A percentile compares a stretch with the other conserved stretches of the same genome.
Evolutionary conservation across 2,797 vertebrate genomes (phyloP).

Genomic region (Schizopygopsis pylzovi): DNA sequence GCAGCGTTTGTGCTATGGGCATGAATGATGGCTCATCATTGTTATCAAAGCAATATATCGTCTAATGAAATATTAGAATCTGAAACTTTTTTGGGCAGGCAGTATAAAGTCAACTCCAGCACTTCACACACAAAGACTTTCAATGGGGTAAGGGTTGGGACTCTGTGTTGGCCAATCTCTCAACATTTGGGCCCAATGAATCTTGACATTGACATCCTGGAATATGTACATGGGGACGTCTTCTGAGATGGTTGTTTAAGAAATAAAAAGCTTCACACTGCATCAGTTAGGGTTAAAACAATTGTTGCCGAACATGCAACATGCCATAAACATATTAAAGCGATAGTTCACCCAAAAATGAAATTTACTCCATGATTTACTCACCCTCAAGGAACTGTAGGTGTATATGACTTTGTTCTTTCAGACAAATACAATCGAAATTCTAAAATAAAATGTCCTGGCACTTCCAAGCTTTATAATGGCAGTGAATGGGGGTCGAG

Average conservation of each 20-base stretch:
- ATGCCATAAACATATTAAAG: neutral
- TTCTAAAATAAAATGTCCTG: too few species aligned
- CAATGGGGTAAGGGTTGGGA: neutral
- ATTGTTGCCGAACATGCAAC: neutral
- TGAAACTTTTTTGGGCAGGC: neutral
- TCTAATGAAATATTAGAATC: neutral
- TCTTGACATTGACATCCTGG: neutral
- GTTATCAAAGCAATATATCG: neutral
- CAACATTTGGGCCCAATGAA: too few species aligned
- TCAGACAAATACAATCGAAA: too few species aligned
- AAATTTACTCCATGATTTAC: too few species aligned
- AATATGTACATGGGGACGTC: neutral
- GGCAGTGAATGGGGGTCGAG: too few species aligned
- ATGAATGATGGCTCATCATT: neutral
- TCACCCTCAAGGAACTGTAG: too few species aligned
- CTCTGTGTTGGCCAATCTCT: too few species aligned
- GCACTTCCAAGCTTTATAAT: too few species aligned
- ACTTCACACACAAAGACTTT: neutral
- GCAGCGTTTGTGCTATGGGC: neutral
- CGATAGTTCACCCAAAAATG: too few species aligned
- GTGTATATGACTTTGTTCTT: too few species aligned
- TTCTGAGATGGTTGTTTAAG: neutral
- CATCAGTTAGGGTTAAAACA: neutral
- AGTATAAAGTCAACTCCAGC: neutral
- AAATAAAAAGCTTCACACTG: neutral